These are phyloP conservation scores for Xenopus laevis DNA, from an alignment of 2,113 vertebrate genomes.

Conservation along the genomic window DNA sequence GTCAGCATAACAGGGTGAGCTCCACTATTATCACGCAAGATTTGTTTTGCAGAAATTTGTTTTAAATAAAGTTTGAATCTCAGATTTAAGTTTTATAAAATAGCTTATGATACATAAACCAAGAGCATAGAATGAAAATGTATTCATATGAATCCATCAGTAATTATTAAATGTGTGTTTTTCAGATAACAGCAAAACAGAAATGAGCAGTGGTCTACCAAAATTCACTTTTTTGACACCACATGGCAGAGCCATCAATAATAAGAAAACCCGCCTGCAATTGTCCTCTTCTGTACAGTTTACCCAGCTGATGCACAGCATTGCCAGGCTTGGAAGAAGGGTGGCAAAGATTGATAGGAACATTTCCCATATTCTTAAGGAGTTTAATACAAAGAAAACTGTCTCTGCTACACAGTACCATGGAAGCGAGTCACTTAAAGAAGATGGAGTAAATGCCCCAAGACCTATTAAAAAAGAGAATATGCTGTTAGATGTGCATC, in stretches of 20 bases:
- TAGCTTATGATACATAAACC: too few relatives aligned
- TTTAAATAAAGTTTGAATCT: too few relatives aligned
- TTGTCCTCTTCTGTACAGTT: not conserved
- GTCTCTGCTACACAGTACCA: not conserved
- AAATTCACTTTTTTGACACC: not conserved
- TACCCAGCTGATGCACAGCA: not conserved
- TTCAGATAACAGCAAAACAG: not conserved
- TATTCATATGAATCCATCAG: too few relatives aligned
- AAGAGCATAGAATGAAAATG: too few relatives aligned
- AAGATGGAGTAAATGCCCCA: not conserved
- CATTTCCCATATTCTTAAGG: slow-evolving; percentile 2
- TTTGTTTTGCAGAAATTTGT: too few relatives aligned
- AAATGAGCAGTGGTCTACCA: not conserved
- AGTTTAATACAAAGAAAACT: not conserved
- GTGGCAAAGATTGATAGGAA: slow-evolving; percentile 14
- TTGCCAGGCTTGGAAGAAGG: slow-evolving; percentile 9
- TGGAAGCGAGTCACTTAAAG: not conserved
- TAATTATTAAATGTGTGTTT: not conserved
- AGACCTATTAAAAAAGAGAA: not conserved
- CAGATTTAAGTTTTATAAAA: too few relatives aligned
- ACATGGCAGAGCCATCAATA: not conserved
- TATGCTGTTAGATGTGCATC: not conserved
- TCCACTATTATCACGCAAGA: too few relatives aligned
- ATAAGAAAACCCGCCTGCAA: not conserved
- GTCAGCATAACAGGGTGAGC: too few relatives aligned